Percentiles rank a stretch among this genome's conserved stretches.
phyloP scores from a whole-genome alignment of 2,888 invertebrate species.

The Eugnorisma glareosa region DNA sequence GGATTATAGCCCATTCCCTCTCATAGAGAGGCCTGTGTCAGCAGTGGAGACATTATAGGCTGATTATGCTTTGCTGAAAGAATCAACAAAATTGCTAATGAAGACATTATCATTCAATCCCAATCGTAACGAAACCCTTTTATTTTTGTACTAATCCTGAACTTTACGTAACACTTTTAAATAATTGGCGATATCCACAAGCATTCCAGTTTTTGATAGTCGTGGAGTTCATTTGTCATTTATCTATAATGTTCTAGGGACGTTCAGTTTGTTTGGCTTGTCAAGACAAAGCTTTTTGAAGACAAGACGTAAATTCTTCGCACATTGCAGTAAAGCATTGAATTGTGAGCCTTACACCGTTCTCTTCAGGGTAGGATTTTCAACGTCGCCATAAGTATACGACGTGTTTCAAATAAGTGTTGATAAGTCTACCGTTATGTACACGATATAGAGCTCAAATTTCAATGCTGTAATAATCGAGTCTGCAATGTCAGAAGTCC shows the following conservation, averaged over 20 bases:
- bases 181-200: conserved; percentile 64
- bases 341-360: background rate
- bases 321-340: background rate
- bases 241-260: conserved; percentile 36
- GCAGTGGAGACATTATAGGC: no score
- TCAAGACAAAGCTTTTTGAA: background rate
- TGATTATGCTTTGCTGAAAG: no score
- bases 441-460: background rate
- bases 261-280: conserved; percentile 39
- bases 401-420: background rate
- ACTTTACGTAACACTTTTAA: conserved; percentile 49
- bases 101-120: conserved; percentile 38
- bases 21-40: no score
- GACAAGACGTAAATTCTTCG: background rate
- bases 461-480: background rate
- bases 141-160: conserved; percentile 75
- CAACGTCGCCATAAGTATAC: background rate
- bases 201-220: conserved; percentile 70
- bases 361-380: background rate
- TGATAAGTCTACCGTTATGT: background rate
- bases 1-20: no score
- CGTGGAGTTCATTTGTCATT: conserved; percentile 57
- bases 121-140: conserved; percentile 58
- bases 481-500: background rate
- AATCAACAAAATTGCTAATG: no score